phyloP scores from a whole-genome alignment of 35 echinoderm and acorn worm species.

The Ptychodera flava region DNA sequence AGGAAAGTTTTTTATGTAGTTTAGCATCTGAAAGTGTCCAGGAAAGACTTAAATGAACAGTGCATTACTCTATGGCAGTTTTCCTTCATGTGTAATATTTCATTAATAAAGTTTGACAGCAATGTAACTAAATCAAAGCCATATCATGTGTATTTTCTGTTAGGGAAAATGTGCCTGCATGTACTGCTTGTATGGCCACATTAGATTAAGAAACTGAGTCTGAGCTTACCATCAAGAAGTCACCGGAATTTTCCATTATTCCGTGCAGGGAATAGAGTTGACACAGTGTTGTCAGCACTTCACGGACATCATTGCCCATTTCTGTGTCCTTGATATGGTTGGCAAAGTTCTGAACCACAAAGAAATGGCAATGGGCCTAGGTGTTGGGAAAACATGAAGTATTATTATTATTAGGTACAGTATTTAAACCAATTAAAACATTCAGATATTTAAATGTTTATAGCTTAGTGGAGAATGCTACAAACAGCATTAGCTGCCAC shows the following conservation, averaged over 20 bases:
- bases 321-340: slow-evolving; percentile 27
- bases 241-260: slow-evolving; percentile 73
- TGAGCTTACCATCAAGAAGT: slow-evolving; percentile 63
- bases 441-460: no score
- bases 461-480: no score
- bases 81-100: background rate
- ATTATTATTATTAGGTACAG: no score
- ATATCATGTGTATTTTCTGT: background rate
- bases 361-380: slow-evolving; percentile 92
- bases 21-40: background rate
- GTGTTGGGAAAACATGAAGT: no score
- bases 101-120: background rate
- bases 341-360: slow-evolving; percentile 64
- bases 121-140: background rate
- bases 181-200: background rate
- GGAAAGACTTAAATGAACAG: background rate
- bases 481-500: no score
- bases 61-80: background rate
- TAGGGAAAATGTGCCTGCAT: background rate
- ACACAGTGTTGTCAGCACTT: slow-evolving; percentile 36
- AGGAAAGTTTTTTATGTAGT: background rate
- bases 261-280: slow-evolving; percentile 75
- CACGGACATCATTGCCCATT: slow-evolving; percentile 18
- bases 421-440: no score
- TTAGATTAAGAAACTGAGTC: no score